Conservation (phyloP, 2,113 vertebrate species). For the Morone chrysops region DNA sequence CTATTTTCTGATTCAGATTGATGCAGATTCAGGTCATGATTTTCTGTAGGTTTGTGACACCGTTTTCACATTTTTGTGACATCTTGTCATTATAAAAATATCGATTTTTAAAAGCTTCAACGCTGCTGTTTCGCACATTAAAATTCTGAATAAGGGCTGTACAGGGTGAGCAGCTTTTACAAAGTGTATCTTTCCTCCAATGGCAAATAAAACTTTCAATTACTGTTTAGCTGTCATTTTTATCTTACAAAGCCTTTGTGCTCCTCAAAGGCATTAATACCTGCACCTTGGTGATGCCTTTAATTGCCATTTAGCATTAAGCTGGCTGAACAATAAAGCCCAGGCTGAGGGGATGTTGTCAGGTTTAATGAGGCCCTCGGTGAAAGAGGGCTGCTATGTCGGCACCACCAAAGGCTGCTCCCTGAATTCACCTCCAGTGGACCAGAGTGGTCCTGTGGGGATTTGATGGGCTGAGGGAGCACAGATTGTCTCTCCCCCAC, state of each 20-base stretch:
- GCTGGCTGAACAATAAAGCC: conserved; percentile 70
- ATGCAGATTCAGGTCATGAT: too few species aligned
- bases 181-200: conserved; percentile 39
- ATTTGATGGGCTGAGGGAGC: conserved; percentile 74
- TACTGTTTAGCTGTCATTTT: conserved; percentile 41
- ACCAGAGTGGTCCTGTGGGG: conserved; percentile 72
- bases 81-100: not conserved
- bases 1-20: too few species aligned
- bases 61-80: not conserved
- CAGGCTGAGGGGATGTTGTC: conserved; percentile 71
- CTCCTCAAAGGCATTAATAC: conserved; percentile 64
- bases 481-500: conserved; percentile 63
- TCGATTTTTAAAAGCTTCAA: not conserved
- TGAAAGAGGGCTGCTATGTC: conserved; percentile 73
- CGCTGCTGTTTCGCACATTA: not conserved
- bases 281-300: conserved; percentile 74
- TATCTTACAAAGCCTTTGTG: conserved; percentile 52
- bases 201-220: conserved; percentile 51
- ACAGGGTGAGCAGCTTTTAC: conserved; percentile 3
- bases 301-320: conserved; percentile 77
- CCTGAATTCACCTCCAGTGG: conserved; percentile 74
- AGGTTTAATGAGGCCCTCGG: conserved; percentile 76
- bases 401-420: conserved; percentile 77
- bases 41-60: not conserved
- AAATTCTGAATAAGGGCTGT: conserved; percentile 8